Base-by-base conservation (phyloP, 2,797 vertebrate genomes). In the Peromyscus melanophrys region DNA sequence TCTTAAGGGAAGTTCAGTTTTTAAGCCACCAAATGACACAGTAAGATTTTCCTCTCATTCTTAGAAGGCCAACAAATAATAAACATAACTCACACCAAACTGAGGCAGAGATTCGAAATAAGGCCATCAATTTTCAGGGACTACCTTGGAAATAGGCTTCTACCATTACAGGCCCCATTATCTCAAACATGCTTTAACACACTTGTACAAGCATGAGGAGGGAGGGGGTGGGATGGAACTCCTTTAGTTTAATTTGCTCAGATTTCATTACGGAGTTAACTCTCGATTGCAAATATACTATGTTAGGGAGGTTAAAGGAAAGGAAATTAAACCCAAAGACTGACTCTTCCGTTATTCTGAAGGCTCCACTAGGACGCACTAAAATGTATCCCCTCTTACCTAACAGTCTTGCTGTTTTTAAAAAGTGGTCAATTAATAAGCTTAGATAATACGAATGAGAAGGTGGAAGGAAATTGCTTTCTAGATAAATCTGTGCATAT, bases 231-330 rank as follows among this genome's bases (percentile, higher is more conserved):
- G 57, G 97, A 89, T n/a, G 85, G 92, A 94, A 92, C 69, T 49
- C n/a, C 75, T 10, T n/a, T 14, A 93, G 80, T 77, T 97, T 83
- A 82, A 97, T 95, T 85, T 97, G 85, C 67, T 97, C 96, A 92
- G 94, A 96, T 97, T 90, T 93, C 81, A 93, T 3, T 57, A 23
- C 61, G 19, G 27, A 91, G 57, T 89, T 91, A 85, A 93, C 49
- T 78, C 95, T 52, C 84, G 90, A 92, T 27, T 93, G 49, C 92
- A 96, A 94, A 83, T 87, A 84, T 0, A 95, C 86, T 94, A 40
- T 52, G 71, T 85, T 63, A 93, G 40, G 59, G 92, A 75, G 11
- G 29, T 12, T 34, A 92, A 89, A 76, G 37, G 63, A 86, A 89
- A 93, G 27, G 31, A 95, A 96, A 95, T 89, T 71, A 16, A 34